Conservation (phyloP, 2,888 invertebrate species). For the Dorcus hopei region DNA sequence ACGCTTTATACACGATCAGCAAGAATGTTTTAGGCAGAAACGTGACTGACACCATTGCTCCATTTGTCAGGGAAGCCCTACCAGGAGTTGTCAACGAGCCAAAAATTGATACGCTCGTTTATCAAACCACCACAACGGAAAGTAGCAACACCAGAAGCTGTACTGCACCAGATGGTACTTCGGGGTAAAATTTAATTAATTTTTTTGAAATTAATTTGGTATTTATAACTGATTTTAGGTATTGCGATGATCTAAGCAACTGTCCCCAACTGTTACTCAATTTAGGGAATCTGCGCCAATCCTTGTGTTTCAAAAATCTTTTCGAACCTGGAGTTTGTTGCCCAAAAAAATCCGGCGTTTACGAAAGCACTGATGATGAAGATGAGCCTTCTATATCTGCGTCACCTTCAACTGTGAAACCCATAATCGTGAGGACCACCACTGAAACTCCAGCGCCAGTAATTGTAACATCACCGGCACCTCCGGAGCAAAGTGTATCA, state of each 20-base stretch:
- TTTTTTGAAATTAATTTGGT: neutral
- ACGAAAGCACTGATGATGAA: conserved; percentile 12
- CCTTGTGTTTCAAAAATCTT: conserved; percentile 85
- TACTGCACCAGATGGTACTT: conserved; percentile 75
- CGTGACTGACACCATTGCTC: conserved; percentile 77
- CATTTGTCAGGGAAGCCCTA: conserved; percentile 58
- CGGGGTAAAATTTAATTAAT: conserved; percentile 52
- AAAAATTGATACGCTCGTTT: conserved; percentile 5
- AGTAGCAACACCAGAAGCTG: conserved; percentile 61
- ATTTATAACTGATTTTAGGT: conserved; percentile 33
- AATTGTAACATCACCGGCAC: neutral
- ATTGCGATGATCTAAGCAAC: conserved; percentile 84
- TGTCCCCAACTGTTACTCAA: conserved; percentile 83
- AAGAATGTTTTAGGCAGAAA: conserved; percentile 76
- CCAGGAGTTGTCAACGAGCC: conserved; percentile 29
- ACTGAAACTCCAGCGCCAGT: conserved; percentile 12
- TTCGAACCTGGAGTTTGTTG: conserved; percentile 93
- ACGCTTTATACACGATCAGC: conserved; percentile 75
- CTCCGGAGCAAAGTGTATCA: conserved; percentile 1
- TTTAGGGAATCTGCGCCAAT: conserved; percentile 76
- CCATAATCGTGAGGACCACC: conserved; percentile 34
- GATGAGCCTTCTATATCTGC: conserved; percentile 11
- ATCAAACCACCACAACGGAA: conserved; percentile 31
- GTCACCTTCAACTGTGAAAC: conserved; percentile 38
- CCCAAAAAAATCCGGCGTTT: conserved; percentile 55